These are phyloP conservation scores for Polydrusus cervinus DNA, from an alignment of 2,888 invertebrate genomes.

Conservation along the genomic window DNA sequence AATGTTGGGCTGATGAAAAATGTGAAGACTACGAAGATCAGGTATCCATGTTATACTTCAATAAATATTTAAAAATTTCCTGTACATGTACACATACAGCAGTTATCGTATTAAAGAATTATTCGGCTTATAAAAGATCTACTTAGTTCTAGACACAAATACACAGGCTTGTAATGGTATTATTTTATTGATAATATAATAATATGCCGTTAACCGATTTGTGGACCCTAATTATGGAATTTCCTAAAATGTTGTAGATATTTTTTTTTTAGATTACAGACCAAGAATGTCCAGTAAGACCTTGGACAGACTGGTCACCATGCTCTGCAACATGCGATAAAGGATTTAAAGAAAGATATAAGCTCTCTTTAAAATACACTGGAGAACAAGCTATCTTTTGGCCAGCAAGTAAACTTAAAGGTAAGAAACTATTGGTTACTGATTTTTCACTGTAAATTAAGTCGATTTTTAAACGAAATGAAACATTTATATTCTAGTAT, in stretches of 20 bases:
- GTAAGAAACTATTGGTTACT: neutral
- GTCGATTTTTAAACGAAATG: too few species aligned
- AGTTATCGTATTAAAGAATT: too few species aligned
- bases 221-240: neutral
- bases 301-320: slow-evolving; percentile 89
- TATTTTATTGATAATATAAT: too few species aligned
- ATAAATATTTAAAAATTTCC: neutral
- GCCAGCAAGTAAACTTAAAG: slow-evolving; percentile 56
- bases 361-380: slow-evolving; percentile 67
- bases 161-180: too few species aligned
- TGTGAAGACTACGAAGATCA: slow-evolving; percentile 63
- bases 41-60: slow-evolving; percentile 15
- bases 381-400: slow-evolving; percentile 58
- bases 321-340: slow-evolving; percentile 87
- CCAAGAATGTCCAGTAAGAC: slow-evolving; percentile 76
- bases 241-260: neutral
- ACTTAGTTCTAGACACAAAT: too few species aligned
- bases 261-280: slow-evolving; percentile 19
- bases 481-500: too few species aligned
- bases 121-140: too few species aligned
- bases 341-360: slow-evolving; percentile 78
- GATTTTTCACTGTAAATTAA: neutral
- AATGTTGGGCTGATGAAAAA: slow-evolving; percentile 69
- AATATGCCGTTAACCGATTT: too few species aligned
- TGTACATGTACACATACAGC: neutral